Percentiles rank a stretch among this genome's conserved stretches.
Conservation (phyloP, 2,888 invertebrate genomes). For the Bellardia pandia region DNA sequence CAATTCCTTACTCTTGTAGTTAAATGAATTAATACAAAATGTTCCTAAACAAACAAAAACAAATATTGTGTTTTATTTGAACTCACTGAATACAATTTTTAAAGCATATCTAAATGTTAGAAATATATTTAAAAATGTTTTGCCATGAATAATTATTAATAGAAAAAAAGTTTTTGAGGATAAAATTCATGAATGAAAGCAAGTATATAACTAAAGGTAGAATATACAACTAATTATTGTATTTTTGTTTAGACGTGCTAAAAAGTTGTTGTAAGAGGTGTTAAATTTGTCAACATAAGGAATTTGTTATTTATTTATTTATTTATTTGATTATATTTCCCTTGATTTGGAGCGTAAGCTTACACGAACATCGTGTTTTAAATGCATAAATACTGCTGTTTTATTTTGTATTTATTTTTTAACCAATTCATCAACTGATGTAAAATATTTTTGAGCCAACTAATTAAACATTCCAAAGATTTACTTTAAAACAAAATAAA, state of each 20-base stretch:
- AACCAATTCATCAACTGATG: background rate
- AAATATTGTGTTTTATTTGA: background rate
- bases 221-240: no score
- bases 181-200: background rate
- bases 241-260: no score
- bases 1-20: background rate
- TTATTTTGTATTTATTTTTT: background rate
- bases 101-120: background rate
- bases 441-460: background rate
- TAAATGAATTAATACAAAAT: background rate
- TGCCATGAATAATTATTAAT: background rate
- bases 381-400: background rate
- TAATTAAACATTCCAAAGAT: slow-evolving; percentile 4
- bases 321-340: background rate
- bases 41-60: background rate
- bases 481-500: background rate
- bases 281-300: background rate
- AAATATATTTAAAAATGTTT: background rate
- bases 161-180: background rate
- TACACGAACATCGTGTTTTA: background rate
- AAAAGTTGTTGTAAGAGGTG: no score
- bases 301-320: background rate
- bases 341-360: no score
- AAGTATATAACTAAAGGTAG: background rate
- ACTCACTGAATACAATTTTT: background rate